phyloP scores from a whole-genome alignment of 2,888 invertebrate genomes.

The Andrena fulva region DNA sequence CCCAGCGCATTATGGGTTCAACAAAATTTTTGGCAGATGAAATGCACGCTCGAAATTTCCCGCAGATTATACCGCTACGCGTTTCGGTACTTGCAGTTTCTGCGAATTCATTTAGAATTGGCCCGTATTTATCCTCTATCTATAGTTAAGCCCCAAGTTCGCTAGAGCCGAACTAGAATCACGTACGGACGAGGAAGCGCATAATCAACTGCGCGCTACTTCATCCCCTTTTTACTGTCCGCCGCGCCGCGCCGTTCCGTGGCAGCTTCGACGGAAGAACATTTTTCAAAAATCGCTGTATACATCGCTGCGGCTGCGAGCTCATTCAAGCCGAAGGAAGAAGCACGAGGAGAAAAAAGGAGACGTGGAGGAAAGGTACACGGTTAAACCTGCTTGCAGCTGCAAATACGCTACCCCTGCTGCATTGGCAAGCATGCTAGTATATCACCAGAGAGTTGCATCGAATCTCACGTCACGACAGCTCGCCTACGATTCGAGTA shows the following conservation, averaged over 20 bases:
- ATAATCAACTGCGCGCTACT: background rate
- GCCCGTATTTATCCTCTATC: no score
- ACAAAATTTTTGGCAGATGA: no score
- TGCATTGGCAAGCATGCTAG: slow-evolving; percentile 32
- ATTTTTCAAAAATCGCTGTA: slow-evolving; percentile 8
- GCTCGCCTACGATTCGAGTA: slow-evolving; percentile 37
- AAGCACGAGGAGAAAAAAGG: background rate
- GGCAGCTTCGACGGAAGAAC: background rate
- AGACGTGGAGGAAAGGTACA: slow-evolving; percentile 1
- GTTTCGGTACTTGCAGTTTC: no score
- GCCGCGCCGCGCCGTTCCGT: background rate
- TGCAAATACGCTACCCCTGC: slow-evolving; percentile 30
- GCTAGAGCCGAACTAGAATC: no score
- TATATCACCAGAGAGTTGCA: slow-evolving; percentile 42
- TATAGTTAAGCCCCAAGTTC: no score
- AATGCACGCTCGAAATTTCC: no score
- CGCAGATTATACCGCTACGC: no score
- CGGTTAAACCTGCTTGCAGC: slow-evolving; percentile 39
- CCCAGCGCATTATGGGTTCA: no score
- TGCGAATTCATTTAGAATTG: no score
- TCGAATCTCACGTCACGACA: slow-evolving; percentile 46
- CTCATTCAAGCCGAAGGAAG: background rate
- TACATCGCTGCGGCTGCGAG: background rate
- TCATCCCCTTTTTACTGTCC: background rate
- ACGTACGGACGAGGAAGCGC: background rate